phyloP scores from a whole-genome alignment of 2,113 vertebrate species.

The Crotalus tigris region DNA sequence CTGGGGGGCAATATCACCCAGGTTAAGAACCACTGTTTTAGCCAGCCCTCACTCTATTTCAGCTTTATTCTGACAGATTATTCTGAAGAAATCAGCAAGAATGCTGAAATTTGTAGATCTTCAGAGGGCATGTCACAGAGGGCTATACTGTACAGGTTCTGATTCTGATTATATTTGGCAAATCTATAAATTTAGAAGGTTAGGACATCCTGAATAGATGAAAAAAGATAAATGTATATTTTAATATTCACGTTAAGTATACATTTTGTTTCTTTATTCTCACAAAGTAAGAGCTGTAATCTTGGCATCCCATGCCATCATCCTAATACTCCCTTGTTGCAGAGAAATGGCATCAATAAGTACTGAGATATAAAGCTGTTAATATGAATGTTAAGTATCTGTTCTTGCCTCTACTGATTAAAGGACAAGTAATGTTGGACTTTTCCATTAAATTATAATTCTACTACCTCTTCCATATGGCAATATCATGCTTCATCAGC shows the following conservation, averaged over 20 bases:
- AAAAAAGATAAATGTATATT: background rate
- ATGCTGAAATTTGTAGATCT: background rate
- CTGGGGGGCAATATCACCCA: too few species aligned
- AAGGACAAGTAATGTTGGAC: background rate
- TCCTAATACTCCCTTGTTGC: too few species aligned
- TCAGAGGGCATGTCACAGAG: background rate
- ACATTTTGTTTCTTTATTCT: too few species aligned
- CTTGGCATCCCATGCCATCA: too few species aligned
- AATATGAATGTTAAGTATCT: too few species aligned
- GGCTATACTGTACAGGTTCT: background rate
- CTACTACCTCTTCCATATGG: background rate
- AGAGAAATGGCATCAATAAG: too few species aligned
- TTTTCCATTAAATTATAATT: background rate
- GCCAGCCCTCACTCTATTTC: background rate
- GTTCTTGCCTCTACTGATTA: background rate
- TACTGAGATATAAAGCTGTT: too few species aligned
- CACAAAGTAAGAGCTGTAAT: too few species aligned
- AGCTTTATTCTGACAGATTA: background rate
- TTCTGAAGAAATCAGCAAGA: background rate
- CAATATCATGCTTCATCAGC: background rate
- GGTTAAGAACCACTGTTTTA: too few species aligned
- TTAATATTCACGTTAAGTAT: background rate
- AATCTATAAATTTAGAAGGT: background rate
- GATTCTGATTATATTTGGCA: background rate
- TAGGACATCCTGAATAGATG: background rate